phyloP scores from a whole-genome alignment of 2,888 invertebrate species.

The Lycaena phlaeas region DNA sequence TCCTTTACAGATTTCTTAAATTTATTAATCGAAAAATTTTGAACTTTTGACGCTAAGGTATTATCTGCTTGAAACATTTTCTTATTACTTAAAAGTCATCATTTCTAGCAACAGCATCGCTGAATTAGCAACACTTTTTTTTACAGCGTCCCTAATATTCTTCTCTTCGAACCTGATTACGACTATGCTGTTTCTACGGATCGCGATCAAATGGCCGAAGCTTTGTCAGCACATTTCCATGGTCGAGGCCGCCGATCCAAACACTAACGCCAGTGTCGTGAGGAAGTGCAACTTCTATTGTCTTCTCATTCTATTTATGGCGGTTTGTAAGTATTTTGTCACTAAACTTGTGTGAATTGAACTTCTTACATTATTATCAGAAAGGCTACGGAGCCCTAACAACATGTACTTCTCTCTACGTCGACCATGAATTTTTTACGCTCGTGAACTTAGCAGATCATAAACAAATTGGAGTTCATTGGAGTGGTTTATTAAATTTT shows the following conservation, averaged over 20 bases:
- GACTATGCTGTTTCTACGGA: constrained; percentile 32
- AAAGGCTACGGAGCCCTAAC: no score
- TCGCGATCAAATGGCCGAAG: constrained; percentile 42
- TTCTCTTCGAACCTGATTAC: constrained; percentile 29
- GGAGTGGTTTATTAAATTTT: background rate
- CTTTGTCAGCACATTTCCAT: constrained; percentile 32
- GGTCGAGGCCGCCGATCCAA: constrained; percentile 35
- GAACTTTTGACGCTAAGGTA: background rate
- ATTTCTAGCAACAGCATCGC: background rate
- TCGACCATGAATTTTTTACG: background rate
- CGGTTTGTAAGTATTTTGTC: constrained; percentile 27
- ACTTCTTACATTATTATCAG: background rate
- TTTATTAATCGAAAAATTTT: no score
- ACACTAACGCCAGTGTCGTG: constrained; percentile 27
- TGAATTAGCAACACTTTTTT: background rate
- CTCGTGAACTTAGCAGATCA: background rate
- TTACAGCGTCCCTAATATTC: constrained; percentile 38
- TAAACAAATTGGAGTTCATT: background rate
- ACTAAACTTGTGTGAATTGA: background rate
- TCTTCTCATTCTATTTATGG: constrained; percentile 29
- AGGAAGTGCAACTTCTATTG: constrained; percentile 34
- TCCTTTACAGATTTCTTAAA: no score
- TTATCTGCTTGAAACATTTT: background rate
- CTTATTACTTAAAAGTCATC: background rate
- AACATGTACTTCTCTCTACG: background rate